Base-by-base conservation (phyloP, 2,797 vertebrate genomes). In the Schizopygopsis malacanthus region DNA sequence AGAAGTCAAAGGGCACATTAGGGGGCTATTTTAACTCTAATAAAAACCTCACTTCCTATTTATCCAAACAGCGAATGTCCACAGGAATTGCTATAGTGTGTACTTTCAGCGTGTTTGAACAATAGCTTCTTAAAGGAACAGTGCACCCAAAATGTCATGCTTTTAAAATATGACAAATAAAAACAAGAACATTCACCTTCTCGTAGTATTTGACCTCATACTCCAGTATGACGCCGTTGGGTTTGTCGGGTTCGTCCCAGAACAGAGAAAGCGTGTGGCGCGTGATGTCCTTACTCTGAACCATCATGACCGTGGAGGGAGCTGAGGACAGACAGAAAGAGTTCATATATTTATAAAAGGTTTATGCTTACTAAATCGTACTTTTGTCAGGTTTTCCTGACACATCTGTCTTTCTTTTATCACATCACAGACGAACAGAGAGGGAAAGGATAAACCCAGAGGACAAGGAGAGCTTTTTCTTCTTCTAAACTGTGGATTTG, bases 151-250 rank as follows among this genome's bases (percentile, higher is more conserved):
- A 65, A 47, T 28, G 0, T 25, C 11, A 11, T 59, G 9, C 9
- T 2, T 69, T 69, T 25, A 54, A 82, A 82, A 71, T 45, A 43
- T 18, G 6, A 39, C 0, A 18, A 37, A 50, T 15, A 10, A 83
- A 72, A 69, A 25, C 25, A 50, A 13, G n/a, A 73, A 10, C 2
- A 39, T 20, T 20, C 94, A 99, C 98, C 97, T 99, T 99, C 90
- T 99, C 98, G 4, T 98, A 99, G 91, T 99, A 99, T 90, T 99
- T 99, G 94, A 99, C 97, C 93, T 99, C 98, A 9, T 99, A 99
- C 89, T 99, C 98, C 91, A 99, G 92, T 90, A 99, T 99, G 86
- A 99, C 98, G 37, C 98, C 98, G 3, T 99, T 99, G 92, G 97
- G 97, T 45, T 97, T 95, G 56, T 99, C 97, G 0, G 98, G 98